Evolutionary conservation across 2,797 vertebrate species (phyloP).

Genomic region (Hypotaenidia philippensis): DNA sequence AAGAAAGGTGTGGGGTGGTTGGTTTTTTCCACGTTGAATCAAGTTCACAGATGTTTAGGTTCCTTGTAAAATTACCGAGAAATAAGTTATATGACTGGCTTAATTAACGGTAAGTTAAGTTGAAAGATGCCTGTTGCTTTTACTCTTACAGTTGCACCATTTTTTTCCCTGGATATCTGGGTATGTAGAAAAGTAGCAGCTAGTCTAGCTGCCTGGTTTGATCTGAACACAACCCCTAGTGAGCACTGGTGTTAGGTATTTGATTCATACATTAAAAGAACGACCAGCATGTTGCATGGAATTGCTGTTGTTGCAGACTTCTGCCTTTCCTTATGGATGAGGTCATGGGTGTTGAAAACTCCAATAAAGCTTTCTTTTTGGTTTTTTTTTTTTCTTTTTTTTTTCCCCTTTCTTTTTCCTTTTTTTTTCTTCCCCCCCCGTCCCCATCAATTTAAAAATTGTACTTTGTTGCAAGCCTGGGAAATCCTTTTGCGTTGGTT

Average conservation of each 20-base stretch:
- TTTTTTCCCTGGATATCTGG: not conserved
- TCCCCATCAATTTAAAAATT: not conserved
- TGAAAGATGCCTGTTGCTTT: constrained; percentile 30
- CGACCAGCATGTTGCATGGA: not conserved
- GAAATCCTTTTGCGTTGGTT: not conserved
- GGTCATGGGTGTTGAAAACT: not conserved
- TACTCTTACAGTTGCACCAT: not conserved
- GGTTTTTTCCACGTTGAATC: not conserved
- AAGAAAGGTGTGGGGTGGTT: not conserved
- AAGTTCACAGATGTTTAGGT: constrained; percentile 42
- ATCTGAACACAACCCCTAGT: not conserved
- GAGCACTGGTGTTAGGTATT: not conserved
- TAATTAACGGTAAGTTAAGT: constrained; percentile 41
- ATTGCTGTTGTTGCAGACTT: constrained; percentile 23
- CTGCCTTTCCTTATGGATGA: not conserved
- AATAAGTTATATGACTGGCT: not conserved
- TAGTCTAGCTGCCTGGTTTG: not conserved
- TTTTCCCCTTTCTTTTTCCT: too few relatives aligned
- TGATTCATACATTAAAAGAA: not conserved
- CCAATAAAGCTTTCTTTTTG: not conserved
- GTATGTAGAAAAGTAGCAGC: not conserved
- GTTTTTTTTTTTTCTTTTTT: too few relatives aligned
- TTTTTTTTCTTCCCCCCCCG: not conserved
- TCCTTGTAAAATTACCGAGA: constrained; percentile 14
- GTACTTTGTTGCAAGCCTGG: not conserved